These are phyloP conservation scores for Drosophila equinoxialis DNA, from an alignment of 1,140 invertebrate species.

Conservation along the genomic window DNA sequence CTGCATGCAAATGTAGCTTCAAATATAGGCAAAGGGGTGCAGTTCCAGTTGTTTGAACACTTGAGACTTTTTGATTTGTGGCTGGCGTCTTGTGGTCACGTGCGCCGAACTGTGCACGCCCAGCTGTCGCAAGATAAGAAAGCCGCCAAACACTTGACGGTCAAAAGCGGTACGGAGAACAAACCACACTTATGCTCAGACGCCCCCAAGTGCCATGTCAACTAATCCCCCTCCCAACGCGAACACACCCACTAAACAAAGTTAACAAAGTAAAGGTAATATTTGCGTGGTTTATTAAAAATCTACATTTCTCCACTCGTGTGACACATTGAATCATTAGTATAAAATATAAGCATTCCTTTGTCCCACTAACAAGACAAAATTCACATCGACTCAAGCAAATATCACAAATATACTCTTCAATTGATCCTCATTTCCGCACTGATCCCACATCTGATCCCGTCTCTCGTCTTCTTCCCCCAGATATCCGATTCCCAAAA, in stretches of 20 bases:
- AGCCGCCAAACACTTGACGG: constrained; percentile 53
- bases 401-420: constrained; percentile 34
- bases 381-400: neutral
- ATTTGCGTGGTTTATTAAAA: no score
- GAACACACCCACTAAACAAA: constrained; percentile 1
- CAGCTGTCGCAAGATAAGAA: constrained; percentile 11
- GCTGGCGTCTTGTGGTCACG: constrained; percentile 59
- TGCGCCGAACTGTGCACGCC: constrained; percentile 32
- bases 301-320: neutral
- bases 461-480: constrained; percentile 53
- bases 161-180: constrained; percentile 33
- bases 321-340: neutral
- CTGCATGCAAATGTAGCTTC: constrained; percentile 6
- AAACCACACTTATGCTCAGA: neutral
- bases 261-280: neutral
- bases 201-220: constrained; percentile 4
- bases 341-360: neutral
- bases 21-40: constrained; percentile 57
- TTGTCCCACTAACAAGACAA: neutral
- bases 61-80: constrained; percentile 51
- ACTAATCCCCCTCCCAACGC: neutral
- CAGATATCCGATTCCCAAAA: constrained; percentile 83
- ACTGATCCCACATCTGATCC: constrained; percentile 45
- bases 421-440: constrained; percentile 15
- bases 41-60: constrained; percentile 26